Base-by-base conservation (phyloP, 2,113 vertebrate genomes). In the Aspiorhynchus laticeps region DNA sequence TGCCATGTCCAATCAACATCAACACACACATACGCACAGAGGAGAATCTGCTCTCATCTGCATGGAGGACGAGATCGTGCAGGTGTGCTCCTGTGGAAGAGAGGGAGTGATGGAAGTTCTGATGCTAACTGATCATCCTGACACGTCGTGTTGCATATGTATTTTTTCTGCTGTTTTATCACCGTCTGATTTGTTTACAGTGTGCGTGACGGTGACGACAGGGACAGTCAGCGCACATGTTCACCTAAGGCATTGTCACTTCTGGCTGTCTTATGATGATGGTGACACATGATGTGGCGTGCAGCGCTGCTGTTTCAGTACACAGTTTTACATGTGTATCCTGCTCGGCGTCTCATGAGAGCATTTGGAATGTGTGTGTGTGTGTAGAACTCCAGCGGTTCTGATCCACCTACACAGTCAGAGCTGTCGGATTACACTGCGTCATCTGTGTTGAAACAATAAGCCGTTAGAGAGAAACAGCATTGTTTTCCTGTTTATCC, bases 1-100 rank as follows among this genome's bases (percentile, higher is more conserved):
- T 90, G 91, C 92, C 93, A 92, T 85, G 90, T 89, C 28, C 83
- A 88, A 90, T 93, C 88, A 89, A 87, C 87, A 84, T 93, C 93
- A 91, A 84, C 93, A 90, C 85, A 76, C 89, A 87, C 84, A 65
- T 87, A 71, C 90, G 43, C 46, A 80, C 82, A 90, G 88, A 86
- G 88, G 69, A 88, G 56, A 71, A 85, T 87, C 71, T 53, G 59
- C 77, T 87, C 73, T 89, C 89, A 85, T 90, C 84, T 80, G 71
- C 71, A 81, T 65, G 33, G 56, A 80, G 53, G 31, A 26, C 51
- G 17, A 2, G 61, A 77, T 87, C 1, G 21, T 38, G 71, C 73
- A 84, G 33, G 48, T 80, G 71, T 2, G 15, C 26, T 80, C 11
- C 67, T 56, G 43, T 63, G 46, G 78, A 67, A 71, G 36, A 67